A percentile compares a stretch with the other conserved stretches of the same genome.
These are phyloP conservation scores for Pandemis corylana DNA, from an alignment of 2,888 invertebrate species.

Conservation along the genomic window DNA sequence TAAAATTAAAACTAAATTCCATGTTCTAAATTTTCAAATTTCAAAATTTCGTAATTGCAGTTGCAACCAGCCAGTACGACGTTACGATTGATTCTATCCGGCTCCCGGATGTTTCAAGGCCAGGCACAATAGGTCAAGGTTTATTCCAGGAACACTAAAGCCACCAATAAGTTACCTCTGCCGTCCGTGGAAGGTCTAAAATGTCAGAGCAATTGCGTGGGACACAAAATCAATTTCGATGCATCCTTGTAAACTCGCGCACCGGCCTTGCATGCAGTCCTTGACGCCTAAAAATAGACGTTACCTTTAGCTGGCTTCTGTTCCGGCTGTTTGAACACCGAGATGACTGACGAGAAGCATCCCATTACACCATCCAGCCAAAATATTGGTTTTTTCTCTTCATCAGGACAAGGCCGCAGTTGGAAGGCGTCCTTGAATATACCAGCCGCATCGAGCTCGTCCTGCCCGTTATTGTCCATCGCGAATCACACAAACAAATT, in stretches of 20 bases:
- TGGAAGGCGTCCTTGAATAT: conserved; percentile 51
- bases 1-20: neutral
- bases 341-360: conserved; percentile 94
- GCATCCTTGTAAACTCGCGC: conserved; percentile 39
- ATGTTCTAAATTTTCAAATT: neutral
- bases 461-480: conserved; percentile 46
- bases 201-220: conserved; percentile 5
- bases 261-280: conserved; percentile 38
- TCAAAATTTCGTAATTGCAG: neutral
- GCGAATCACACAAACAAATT: conserved; percentile 9
- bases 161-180: conserved; percentile 1
- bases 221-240: conserved; percentile 38
- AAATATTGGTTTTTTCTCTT: conserved; percentile 82
- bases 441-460: conserved; percentile 47
- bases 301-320: conserved; percentile 87
- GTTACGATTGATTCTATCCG: conserved; percentile 2
- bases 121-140: conserved; percentile 25
- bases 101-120: conserved; percentile 14
- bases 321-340: conserved; percentile 92
- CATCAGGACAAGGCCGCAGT: conserved; percentile 47
- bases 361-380: conserved; percentile 95
- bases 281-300: conserved; percentile 42
- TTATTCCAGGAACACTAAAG: neutral
- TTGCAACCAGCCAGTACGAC: neutral
- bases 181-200: conserved; percentile 15